Percentiles rank a stretch among this genome's conserved stretches.
phyloP scores from a whole-genome alignment of 2,888 invertebrate species.

The Calliphora vomitoria region DNA sequence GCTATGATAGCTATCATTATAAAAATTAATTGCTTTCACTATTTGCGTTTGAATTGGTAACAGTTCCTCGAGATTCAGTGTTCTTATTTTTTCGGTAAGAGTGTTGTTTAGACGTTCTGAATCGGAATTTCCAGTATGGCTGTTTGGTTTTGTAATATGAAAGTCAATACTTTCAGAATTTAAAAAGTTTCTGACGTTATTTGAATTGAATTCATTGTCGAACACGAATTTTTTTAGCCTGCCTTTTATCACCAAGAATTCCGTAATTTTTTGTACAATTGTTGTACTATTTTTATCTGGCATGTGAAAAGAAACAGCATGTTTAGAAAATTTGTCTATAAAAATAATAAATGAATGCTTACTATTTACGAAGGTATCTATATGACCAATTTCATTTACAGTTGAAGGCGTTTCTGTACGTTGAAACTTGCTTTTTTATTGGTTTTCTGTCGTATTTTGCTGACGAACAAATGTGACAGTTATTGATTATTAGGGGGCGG shows the following conservation, averaged over 20 bases:
- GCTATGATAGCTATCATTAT: too few relatives aligned
- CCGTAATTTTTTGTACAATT: conserved; percentile 20
- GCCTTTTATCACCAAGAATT: conserved; percentile 52
- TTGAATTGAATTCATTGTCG: conserved; percentile 61
- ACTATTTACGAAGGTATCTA: not conserved
- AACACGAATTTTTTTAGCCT: conserved; percentile 49
- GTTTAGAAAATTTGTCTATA: conserved; percentile 68
- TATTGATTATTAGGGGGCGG: too few relatives aligned
- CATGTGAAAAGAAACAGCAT: conserved; percentile 38
- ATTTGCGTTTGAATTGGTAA: too few relatives aligned
- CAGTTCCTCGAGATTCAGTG: conserved; percentile 46
- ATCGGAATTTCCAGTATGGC: conserved; percentile 53
- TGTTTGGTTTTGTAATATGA: conserved; percentile 54
- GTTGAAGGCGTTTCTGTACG: not conserved
- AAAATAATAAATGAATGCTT: conserved; percentile 57
- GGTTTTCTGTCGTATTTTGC: conserved; percentile 1
- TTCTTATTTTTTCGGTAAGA: conserved; percentile 48
- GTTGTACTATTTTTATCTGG: too few relatives aligned
- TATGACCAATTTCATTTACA: not conserved
- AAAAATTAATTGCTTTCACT: not conserved
- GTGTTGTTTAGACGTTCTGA: conserved; percentile 41
- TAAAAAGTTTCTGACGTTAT: conserved; percentile 53
- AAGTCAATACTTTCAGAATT: conserved; percentile 20
- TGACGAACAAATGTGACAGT: too few relatives aligned
- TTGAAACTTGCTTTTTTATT: not conserved